Percentiles rank a stretch among this genome's conserved stretches.
Conservation (phyloP, 2,113 vertebrate species). For the Porphyrio hochstetteri region DNA sequence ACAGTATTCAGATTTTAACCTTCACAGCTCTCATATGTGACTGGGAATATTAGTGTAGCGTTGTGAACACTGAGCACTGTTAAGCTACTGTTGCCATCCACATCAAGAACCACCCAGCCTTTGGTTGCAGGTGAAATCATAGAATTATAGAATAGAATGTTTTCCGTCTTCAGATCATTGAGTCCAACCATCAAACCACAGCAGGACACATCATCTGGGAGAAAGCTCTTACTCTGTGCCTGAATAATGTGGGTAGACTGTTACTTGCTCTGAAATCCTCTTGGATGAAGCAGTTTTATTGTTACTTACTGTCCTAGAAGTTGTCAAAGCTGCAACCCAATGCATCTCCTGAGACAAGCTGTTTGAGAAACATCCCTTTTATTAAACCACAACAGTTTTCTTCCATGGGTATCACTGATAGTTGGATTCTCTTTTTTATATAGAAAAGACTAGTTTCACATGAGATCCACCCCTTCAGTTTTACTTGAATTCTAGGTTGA, state of each 20-base stretch:
- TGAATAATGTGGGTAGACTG: background rate
- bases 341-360: background rate
- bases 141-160: too few relatives aligned
- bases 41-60: background rate
- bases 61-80: background rate
- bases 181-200: too few relatives aligned
- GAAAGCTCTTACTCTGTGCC: background rate
- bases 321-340: background rate
- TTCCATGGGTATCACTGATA: background rate
- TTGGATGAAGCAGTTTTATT: background rate
- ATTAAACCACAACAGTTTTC: background rate
- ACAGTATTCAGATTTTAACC: background rate
- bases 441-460: background rate
- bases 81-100: background rate
- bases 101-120: background rate
- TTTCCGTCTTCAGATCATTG: too few relatives aligned
- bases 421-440: background rate
- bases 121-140: background rate
- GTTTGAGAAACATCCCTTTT: background rate
- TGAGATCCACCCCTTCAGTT: slow-evolving; percentile 40
- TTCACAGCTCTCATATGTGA: background rate
- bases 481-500: slow-evolving; percentile 30
- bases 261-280: background rate
- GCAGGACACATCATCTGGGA: background rate
- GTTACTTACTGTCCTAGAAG: background rate